A percentile compares a stretch with the other conserved stretches of the same genome.
Conservation (phyloP, 1,140 invertebrate species). For the Pseudomyrmex gracilis region DNA sequence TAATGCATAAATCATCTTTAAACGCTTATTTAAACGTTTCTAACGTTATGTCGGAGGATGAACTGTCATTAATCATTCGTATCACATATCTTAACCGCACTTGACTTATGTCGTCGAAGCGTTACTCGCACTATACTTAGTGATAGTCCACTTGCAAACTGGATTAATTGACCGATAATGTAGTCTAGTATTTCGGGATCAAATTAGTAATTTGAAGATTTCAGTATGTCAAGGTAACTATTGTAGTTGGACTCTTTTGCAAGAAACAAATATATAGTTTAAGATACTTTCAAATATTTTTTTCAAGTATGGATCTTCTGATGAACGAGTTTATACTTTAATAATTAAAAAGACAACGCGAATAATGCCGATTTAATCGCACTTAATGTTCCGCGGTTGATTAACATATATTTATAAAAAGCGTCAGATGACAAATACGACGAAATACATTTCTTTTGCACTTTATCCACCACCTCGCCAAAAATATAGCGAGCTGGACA, state of each 20-base stretch:
- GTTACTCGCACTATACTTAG: background rate
- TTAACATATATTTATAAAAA: background rate
- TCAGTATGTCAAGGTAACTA: background rate
- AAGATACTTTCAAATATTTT: background rate
- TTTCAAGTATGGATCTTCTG: background rate
- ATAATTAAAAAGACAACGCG: background rate
- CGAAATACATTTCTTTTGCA: conserved; percentile 29
- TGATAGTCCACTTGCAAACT: background rate
- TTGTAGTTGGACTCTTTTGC: background rate
- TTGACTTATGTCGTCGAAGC: background rate
- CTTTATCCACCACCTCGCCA: conserved; percentile 64
- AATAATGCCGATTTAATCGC: conserved; percentile 24
- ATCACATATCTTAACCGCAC: background rate
- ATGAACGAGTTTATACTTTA: background rate
- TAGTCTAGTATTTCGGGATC: background rate
- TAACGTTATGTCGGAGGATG: background rate
- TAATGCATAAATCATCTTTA: conserved; percentile 1
- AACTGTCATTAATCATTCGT: conserved; percentile 23
- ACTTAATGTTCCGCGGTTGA: background rate
- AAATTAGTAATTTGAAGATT: background rate
- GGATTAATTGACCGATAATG: conserved; percentile 22
- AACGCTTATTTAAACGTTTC: background rate
- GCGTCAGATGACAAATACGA: conserved; percentile 57
- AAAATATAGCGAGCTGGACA: conserved; percentile 69
- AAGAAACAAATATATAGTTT: no score